These are phyloP conservation scores for Platycnemis pennipes DNA, from an alignment of 2,888 invertebrate genomes.

Conservation along the genomic window DNA sequence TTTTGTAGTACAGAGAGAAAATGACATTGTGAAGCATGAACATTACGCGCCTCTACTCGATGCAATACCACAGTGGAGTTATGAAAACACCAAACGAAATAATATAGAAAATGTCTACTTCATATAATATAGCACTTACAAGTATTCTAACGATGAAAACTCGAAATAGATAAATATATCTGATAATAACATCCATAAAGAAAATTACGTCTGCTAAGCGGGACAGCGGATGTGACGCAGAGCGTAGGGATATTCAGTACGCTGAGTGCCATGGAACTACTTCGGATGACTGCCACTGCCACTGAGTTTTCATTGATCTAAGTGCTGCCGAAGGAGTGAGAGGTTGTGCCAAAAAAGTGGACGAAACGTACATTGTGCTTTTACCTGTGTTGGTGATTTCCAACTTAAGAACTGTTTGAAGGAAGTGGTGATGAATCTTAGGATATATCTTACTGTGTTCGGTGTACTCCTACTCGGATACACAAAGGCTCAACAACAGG, in stretches of 20 bases:
- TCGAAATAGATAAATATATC: background rate
- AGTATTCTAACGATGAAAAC: too few species aligned
- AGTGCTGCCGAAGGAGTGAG: constrained; percentile 60
- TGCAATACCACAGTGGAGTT: too few species aligned
- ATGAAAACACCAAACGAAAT: too few species aligned
- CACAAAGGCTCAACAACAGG: constrained; percentile 86
- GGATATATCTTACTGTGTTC: constrained; percentile 88
- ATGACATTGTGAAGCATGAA: too few species aligned
- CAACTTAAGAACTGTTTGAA: background rate
- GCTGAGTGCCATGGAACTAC: constrained; percentile 58
- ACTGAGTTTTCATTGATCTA: constrained; percentile 66
- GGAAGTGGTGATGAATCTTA: constrained; percentile 87
- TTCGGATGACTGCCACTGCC: constrained; percentile 54
- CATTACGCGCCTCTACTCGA: too few species aligned
- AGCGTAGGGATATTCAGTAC: constrained; percentile 63
- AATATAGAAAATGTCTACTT: too few species aligned
- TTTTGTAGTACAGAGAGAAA: too few species aligned
- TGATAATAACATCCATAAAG: background rate
- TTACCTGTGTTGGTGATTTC: constrained; percentile 48
- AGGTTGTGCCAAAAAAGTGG: constrained; percentile 67
- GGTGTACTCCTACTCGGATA: constrained; percentile 87
- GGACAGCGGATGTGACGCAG: constrained; percentile 55
- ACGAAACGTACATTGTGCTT: constrained; percentile 61
- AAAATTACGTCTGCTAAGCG: constrained; percentile 43
- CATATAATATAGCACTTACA: too few species aligned